Percentiles rank a stretch among this genome's conserved stretches.
phyloP scores from a whole-genome alignment of 2,888 invertebrate genomes.

The Stratiomys singularior region DNA sequence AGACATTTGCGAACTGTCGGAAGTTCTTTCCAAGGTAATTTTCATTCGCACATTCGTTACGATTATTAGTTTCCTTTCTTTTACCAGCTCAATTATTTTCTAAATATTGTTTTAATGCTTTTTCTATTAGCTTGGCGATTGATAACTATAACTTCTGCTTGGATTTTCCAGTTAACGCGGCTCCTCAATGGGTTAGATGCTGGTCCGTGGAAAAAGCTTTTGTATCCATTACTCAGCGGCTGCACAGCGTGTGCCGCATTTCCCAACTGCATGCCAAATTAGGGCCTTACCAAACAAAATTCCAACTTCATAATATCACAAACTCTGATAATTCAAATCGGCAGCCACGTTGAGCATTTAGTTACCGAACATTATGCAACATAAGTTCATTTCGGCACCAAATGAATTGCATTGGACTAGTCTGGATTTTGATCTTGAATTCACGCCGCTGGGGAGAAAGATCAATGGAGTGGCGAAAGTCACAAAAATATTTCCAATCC shows the following conservation, averaged over 20 bases:
- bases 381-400: background rate
- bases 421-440: conserved; percentile 31
- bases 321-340: background rate
- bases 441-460: too few species aligned
- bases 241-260: conserved; percentile 12
- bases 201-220: background rate
- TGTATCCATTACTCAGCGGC: background rate
- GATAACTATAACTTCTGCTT: too few species aligned
- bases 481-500: background rate
- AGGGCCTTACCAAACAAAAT: conserved; percentile 10
- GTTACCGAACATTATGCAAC: background rate
- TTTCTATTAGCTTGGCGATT: too few species aligned
- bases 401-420: conserved; percentile 3
- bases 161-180: too few species aligned
- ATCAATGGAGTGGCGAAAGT: background rate
- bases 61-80: too few species aligned
- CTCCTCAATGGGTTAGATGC: too few species aligned
- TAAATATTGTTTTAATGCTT: too few species aligned
- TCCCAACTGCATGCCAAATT: conserved; percentile 23
- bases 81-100: too few species aligned
- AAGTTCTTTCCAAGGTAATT: too few species aligned
- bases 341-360: background rate
- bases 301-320: conserved; percentile 27
- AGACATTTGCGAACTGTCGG: too few species aligned
- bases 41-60: too few species aligned